Percentiles rank a stretch among this genome's conserved stretches.
Evolutionary conservation across 1,140 invertebrate genomes (phyloP).

Genomic region (Phocides pigmalion): DNA sequence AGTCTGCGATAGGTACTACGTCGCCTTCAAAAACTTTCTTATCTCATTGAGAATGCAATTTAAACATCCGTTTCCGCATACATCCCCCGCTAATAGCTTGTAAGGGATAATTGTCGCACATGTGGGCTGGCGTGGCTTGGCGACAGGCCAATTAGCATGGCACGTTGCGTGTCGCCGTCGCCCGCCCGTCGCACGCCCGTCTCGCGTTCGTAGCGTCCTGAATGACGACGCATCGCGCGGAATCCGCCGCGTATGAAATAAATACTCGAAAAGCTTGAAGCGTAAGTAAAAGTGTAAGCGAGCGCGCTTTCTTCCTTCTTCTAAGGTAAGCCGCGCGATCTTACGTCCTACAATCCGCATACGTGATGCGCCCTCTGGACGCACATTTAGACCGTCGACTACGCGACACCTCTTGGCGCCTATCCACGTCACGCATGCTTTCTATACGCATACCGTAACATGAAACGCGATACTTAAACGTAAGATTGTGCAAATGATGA

Average conservation of each 20-base stretch:
- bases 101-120: slow-evolving; percentile 81
- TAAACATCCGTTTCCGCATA: slow-evolving; percentile 82
- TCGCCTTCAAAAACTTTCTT: slow-evolving; percentile 41
- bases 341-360: too few species aligned
- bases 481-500: slow-evolving; percentile 27
- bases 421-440: slow-evolving; percentile 31
- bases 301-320: too few species aligned
- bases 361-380: too few species aligned
- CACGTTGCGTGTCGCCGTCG: slow-evolving; percentile 58
- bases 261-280: too few species aligned
- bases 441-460: slow-evolving; percentile 44
- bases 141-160: slow-evolving; percentile 80
- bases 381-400: too few species aligned
- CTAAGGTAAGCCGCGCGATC: too few species aligned
- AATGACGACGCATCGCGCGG: slow-evolving; percentile 33
- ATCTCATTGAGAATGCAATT: slow-evolving; percentile 73
- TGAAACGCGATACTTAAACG: slow-evolving; percentile 56
- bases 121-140: slow-evolving; percentile 62
- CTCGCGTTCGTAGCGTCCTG: too few species aligned
- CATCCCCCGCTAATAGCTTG: slow-evolving; percentile 71
- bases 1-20: too few species aligned
- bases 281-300: too few species aligned
- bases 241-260: too few species aligned
- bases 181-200: slow-evolving; percentile 47
- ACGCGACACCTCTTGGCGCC: slow-evolving; percentile 34